A percentile compares a stretch with the other conserved stretches of the same genome.
phyloP scores from a whole-genome alignment of 2,113 vertebrate genomes.

The Tragelaphus imberbis region DNA sequence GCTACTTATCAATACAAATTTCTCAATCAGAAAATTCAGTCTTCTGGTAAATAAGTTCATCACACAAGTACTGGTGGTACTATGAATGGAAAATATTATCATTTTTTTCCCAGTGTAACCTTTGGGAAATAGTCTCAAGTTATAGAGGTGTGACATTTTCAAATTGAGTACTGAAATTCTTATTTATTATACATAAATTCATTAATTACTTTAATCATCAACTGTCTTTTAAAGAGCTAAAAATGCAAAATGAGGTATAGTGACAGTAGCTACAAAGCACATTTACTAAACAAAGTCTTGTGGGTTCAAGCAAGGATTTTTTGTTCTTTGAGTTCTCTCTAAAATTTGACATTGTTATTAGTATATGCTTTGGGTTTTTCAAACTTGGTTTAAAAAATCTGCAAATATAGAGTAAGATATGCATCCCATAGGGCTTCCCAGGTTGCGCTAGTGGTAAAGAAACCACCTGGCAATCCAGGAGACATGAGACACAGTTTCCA shows the following conservation, averaged over 20 bases:
- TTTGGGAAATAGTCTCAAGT: conserved; percentile 33
- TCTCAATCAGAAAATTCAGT: neutral
- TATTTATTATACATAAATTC: conserved; percentile 58
- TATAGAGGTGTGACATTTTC: neutral
- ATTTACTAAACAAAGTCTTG: conserved; percentile 24
- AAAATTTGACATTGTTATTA: conserved; percentile 49
- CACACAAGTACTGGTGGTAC: neutral
- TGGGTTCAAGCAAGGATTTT: conserved; percentile 37
- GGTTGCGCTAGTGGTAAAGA: neutral
- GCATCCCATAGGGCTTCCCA: neutral
- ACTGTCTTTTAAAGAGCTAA: conserved; percentile 51
- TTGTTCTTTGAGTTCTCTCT: conserved; percentile 30
- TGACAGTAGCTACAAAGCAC: conserved; percentile 41
- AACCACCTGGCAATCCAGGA: neutral
- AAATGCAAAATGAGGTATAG: conserved; percentile 35
- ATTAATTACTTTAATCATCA: conserved; percentile 68
- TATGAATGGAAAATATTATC: neutral
- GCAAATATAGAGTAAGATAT: neutral
- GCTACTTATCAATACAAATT: conserved; percentile 30
- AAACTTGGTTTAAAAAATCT: conserved; percentile 33
- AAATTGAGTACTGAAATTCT: conserved; percentile 33
- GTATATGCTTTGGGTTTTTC: neutral
- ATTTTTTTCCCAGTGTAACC: neutral
- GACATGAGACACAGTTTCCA: neutral
- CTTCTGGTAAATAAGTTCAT: conserved; percentile 37